phyloP scores from a whole-genome alignment of 1,140 invertebrate genomes.

The Penaeus chinensis region DNA sequence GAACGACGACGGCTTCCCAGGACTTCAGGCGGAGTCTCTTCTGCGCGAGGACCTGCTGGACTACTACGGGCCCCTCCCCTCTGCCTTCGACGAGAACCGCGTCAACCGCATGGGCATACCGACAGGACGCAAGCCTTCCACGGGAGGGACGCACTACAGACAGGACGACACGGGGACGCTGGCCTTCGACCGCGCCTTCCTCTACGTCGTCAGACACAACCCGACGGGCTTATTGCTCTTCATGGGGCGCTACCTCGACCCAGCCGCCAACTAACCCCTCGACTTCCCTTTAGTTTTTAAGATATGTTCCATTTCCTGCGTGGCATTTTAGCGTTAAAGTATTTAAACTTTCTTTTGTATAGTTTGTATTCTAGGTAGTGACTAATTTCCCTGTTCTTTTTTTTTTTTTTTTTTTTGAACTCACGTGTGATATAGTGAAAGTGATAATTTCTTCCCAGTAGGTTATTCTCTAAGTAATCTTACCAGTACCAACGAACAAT shows the following conservation, averaged over 20 bases:
- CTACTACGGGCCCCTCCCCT: no score
- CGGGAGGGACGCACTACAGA: slow-evolving; percentile 19
- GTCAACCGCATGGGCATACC: not conserved
- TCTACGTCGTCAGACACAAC: slow-evolving; percentile 63
- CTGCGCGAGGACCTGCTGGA: no score
- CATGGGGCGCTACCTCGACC: slow-evolving; percentile 60
- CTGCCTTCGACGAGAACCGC: not conserved
- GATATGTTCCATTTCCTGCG: not conserved
- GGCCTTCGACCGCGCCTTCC: slow-evolving; percentile 62
- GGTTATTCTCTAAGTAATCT: no score
- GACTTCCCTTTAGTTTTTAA: not conserved
- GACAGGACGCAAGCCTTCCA: not conserved
- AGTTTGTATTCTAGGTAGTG: no score
- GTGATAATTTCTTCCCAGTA: no score
- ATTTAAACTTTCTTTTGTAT: no score
- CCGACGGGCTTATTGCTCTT: slow-evolving; percentile 59
- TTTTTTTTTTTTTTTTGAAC: no score
- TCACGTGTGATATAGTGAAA: no score
- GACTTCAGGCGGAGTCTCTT: not conserved
- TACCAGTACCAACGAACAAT: no score
- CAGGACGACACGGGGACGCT: slow-evolving; percentile 41
- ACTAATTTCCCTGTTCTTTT: no score
- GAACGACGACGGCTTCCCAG: not conserved
- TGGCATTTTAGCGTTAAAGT: not conserved
- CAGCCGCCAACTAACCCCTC: slow-evolving; percentile 33